These are phyloP conservation scores for Zaprionus gabonicus DNA, from an alignment of 1,140 invertebrate genomes.

Conservation along the genomic window DNA sequence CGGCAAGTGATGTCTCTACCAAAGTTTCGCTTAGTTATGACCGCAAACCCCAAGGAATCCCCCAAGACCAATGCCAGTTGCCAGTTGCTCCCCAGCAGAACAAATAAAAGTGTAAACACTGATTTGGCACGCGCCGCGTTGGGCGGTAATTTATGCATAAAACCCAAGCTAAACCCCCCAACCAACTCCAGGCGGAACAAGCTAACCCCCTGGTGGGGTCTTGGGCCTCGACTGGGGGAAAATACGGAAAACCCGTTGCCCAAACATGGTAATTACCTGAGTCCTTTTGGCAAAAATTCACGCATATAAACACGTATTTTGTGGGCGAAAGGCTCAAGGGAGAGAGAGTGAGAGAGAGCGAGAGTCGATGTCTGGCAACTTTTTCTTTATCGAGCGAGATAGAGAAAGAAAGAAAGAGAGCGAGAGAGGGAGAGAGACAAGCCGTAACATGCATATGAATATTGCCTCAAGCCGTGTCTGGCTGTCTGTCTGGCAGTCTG, in stretches of 20 bases:
- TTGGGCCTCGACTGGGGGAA: not conserved
- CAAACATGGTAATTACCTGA: conserved; percentile 80
- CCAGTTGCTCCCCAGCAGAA: conserved; percentile 16
- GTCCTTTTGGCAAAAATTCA: conserved; percentile 70
- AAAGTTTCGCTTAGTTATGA: conserved; percentile 46
- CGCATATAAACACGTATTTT: conserved; percentile 76
- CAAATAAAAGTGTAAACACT: conserved; percentile 82
- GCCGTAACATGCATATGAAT: conserved; percentile 74
- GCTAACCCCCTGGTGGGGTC: not conserved
- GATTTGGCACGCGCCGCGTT: conserved; percentile 78
- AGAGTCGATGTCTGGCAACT: conserved; percentile 67
- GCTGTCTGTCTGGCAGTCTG: conserved; percentile 36
- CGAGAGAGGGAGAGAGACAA: conserved; percentile 6
- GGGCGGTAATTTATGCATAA: conserved; percentile 73
- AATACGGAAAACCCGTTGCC: conserved; percentile 44
- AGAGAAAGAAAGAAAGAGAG: not conserved
- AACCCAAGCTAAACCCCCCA: conserved; percentile 23
- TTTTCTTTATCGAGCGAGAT: conserved; percentile 66
- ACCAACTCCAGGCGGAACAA: conserved; percentile 21
- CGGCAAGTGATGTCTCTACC: conserved; percentile 60
- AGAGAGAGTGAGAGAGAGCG: conserved; percentile 1
- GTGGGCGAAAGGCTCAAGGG: conserved; percentile 51
- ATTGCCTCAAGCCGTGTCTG: conserved; percentile 72
- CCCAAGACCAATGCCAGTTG: conserved; percentile 16
- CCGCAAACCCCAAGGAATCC: conserved; percentile 26